A percentile compares a stretch with the other conserved stretches of the same genome.
These are phyloP conservation scores for Margaritifera margaritifera DNA, from an alignment of 2,888 invertebrate genomes.

Conservation along the genomic window DNA sequence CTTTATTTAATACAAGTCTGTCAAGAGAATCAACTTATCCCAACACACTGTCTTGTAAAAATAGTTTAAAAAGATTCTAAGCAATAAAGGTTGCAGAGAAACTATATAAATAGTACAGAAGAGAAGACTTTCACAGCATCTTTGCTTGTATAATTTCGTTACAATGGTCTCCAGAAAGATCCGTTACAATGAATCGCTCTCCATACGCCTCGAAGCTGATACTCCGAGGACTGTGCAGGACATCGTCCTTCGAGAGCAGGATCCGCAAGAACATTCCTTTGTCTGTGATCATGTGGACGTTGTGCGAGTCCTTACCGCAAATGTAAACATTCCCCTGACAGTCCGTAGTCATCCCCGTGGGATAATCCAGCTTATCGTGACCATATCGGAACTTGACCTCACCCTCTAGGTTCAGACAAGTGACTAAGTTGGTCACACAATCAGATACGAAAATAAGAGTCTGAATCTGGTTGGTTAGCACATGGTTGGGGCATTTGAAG, in stretches of 20 bases:
- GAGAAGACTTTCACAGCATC: conserved; percentile 1
- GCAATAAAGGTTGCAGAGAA: too few species aligned
- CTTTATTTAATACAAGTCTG: too few species aligned
- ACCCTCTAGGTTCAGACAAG: conserved; percentile 23
- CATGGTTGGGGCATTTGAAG: conserved; percentile 32
- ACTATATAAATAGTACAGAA: too few species aligned
- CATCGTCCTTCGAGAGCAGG: conserved; percentile 13
- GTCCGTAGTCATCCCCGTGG: conserved; percentile 27
- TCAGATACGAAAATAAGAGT: conserved; percentile 25
- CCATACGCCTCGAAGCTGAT: conserved; percentile 30
- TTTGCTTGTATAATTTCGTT: conserved; percentile 29
- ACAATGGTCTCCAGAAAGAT: conserved; percentile 12
- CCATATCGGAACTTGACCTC: conserved; percentile 26
- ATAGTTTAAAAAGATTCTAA: too few species aligned
- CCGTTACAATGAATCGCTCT: conserved; percentile 27
- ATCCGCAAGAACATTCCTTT: conserved; percentile 25
- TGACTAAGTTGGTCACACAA: conserved; percentile 15
- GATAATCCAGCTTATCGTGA: conserved; percentile 21
- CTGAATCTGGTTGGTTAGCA: conserved; percentile 20
- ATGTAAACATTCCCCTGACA: conserved; percentile 33
- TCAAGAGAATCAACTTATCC: too few species aligned
- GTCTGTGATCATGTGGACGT: conserved; percentile 30
- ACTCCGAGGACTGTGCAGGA: conserved; percentile 21
- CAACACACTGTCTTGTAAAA: too few species aligned
- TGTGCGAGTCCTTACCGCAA: conserved; percentile 35